Evolutionary conservation across 1,140 invertebrate genomes (phyloP).

Genomic region (Bombus pascuorum): DNA sequence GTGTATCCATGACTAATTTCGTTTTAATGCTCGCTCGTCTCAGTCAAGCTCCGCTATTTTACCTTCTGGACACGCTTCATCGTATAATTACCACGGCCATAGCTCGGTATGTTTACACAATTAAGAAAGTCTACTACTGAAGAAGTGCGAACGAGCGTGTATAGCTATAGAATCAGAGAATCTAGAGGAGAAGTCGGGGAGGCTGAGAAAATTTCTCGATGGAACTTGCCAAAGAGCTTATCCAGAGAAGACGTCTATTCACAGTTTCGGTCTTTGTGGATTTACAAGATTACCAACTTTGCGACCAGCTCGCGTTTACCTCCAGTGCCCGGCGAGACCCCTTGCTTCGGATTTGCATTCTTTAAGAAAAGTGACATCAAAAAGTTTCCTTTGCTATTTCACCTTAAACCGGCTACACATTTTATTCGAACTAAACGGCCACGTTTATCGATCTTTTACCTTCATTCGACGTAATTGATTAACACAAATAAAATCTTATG

Average conservation of each 20-base stretch:
- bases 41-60: neutral
- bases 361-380: slow-evolving; percentile 33
- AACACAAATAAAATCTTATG: no score
- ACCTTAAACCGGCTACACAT: neutral
- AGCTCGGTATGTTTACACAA: slow-evolving; percentile 46
- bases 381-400: slow-evolving; percentile 23
- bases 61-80: slow-evolving; percentile 32
- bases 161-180: slow-evolving; percentile 11
- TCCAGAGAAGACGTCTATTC: slow-evolving; percentile 54
- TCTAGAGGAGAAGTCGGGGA: neutral
- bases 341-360: slow-evolving; percentile 20
- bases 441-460: neutral
- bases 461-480: neutral
- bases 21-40: slow-evolving; percentile 11
- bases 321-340: slow-evolving; percentile 2
- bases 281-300: slow-evolving; percentile 71
- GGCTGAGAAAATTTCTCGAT: slow-evolving; percentile 50
- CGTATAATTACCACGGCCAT: slow-evolving; percentile 35
- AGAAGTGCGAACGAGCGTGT: slow-evolving; percentile 32
- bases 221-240: slow-evolving; percentile 61
- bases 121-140: slow-evolving; percentile 26
- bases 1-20: slow-evolving; percentile 10
- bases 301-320: slow-evolving; percentile 28
- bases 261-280: slow-evolving; percentile 60
- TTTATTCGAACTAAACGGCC: neutral